Evolutionary conservation across 1,140 invertebrate genomes (phyloP).

Genomic region (Drosophila melanica): DNA sequence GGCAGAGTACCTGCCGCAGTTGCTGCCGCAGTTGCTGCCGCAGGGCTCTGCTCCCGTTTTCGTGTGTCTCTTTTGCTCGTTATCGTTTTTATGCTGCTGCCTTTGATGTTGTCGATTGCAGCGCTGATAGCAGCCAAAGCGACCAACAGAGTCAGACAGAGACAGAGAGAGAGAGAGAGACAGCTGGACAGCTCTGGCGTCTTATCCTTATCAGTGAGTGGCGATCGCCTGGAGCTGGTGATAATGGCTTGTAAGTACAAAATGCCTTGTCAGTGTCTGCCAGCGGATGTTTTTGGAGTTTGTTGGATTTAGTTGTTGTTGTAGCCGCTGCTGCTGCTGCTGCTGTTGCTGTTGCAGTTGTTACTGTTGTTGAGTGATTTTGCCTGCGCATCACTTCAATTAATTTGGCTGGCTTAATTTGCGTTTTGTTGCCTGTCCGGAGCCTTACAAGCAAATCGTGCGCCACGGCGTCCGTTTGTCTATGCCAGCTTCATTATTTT

Average conservation of each 20-base stretch:
- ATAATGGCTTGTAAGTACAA: constrained; percentile 83
- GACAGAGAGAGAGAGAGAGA: neutral
- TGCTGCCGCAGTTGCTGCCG: constrained; percentile 5
- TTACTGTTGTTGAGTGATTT: constrained; percentile 40
- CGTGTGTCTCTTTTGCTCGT: constrained; percentile 68
- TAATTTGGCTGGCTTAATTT: constrained; percentile 80
- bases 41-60: constrained; percentile 54
- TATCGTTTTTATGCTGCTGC: constrained; percentile 67
- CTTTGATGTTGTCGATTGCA: constrained; percentile 78
- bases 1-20: neutral
- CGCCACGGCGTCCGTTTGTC: constrained; percentile 82
- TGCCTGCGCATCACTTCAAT: constrained; percentile 81
- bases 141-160: constrained; percentile 15
- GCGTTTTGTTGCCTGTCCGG: constrained; percentile 60
- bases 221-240: constrained; percentile 69
- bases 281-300: constrained; percentile 32
- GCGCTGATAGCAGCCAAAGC: constrained; percentile 48
- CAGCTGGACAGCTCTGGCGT: constrained; percentile 5
- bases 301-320: constrained; percentile 44
- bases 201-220: constrained; percentile 63
- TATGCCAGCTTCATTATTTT: constrained; percentile 83
- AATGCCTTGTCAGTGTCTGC: constrained; percentile 76
- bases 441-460: constrained; percentile 82
- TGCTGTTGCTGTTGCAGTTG: constrained; percentile 19
- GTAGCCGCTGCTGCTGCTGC: constrained; percentile 19